Conservation (phyloP, 2,888 invertebrate genomes). For the Esperia sulphurella region DNA sequence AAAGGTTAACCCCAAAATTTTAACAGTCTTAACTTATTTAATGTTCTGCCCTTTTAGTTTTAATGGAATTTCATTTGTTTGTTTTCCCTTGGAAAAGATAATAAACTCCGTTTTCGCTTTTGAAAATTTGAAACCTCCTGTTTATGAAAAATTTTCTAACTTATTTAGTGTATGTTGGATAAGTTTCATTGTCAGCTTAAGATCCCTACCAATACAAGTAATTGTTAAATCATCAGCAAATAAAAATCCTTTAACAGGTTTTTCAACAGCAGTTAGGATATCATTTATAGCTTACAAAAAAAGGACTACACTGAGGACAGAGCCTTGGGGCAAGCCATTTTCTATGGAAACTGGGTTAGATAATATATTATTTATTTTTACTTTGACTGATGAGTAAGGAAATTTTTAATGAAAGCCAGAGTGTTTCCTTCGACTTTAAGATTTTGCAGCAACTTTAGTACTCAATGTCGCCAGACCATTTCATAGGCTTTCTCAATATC, state of each 20-base stretch:
- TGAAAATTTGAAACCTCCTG: slow-evolving; percentile 13
- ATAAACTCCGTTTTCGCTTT: slow-evolving; percentile 14
- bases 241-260: slow-evolving; percentile 11
- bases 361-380: no score
- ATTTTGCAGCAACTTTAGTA: slow-evolving; percentile 2
- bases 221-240: slow-evolving; percentile 13
- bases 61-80: slow-evolving; percentile 3
- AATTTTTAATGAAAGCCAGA: no score
- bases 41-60: slow-evolving; percentile 11
- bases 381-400: no score
- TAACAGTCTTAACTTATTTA: slow-evolving; percentile 9
- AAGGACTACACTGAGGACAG: no score
- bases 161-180: slow-evolving; percentile 12
- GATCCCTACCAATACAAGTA: neutral
- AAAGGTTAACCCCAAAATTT: no score
- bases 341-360: no score
- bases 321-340: no score
- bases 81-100: slow-evolving; percentile 7
- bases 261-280: neutral
- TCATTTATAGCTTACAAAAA: no score
- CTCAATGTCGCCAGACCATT: slow-evolving; percentile 18
- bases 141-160: slow-evolving; percentile 7
- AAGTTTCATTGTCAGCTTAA: slow-evolving; percentile 4
- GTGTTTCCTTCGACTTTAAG: no score
- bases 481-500: slow-evolving; percentile 17